Conservation (phyloP, 2,113 vertebrate genomes). For the Vidua macroura region DNA sequence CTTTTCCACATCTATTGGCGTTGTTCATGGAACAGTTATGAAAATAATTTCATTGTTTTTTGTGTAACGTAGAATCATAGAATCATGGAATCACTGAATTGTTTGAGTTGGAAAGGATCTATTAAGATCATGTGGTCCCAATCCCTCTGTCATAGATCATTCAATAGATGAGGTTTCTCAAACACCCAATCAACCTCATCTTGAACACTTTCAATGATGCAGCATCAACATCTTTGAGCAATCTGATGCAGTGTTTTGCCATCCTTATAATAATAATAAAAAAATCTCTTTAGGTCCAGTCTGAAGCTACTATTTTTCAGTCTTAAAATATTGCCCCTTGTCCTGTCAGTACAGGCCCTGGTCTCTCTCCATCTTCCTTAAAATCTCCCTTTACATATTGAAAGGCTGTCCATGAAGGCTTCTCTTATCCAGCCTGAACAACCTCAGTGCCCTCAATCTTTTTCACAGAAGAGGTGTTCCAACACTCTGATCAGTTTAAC, state of each 20-base stretch:
- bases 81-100: not conserved
- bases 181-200: not conserved
- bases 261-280: not conserved
- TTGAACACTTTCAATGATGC: not conserved
- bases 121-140: not conserved
- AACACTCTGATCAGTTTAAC: not conserved
- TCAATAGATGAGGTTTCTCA: not conserved
- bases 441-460: not conserved
- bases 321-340: not conserved
- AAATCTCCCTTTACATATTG: not conserved
- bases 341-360: not conserved
- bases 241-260: not conserved
- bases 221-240: not conserved
- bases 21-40: not conserved
- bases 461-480: not conserved
- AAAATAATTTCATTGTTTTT: not conserved
- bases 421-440: not conserved
- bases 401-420: not conserved
- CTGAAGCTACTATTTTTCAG: not conserved
- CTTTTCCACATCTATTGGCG: rapidly evolving
- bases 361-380: not conserved
- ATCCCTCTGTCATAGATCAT: not conserved
- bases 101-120: not conserved
- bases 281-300: not conserved
- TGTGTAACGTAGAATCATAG: not conserved